phyloP scores from a whole-genome alignment of 2,113 vertebrate genomes.

The Mugil cephalus region DNA sequence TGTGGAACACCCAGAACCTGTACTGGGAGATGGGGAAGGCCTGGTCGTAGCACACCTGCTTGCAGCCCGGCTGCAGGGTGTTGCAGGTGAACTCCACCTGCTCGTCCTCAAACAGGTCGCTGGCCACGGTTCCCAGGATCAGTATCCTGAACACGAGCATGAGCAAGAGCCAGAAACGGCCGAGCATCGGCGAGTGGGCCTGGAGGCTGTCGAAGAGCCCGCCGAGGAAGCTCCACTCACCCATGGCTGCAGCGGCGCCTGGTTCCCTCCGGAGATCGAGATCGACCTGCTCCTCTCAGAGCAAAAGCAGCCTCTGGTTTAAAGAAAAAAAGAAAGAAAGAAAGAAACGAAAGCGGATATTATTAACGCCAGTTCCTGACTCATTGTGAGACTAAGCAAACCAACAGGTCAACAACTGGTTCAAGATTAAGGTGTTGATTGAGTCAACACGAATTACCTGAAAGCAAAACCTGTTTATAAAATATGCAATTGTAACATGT shows the following conservation, averaged over 20 bases:
- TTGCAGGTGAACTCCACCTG: conserved; percentile 93
- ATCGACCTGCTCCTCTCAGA: background rate
- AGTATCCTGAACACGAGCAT: conserved; percentile 94
- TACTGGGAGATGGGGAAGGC: conserved; percentile 96
- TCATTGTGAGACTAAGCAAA: background rate
- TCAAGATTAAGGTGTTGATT: background rate
- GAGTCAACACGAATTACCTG: background rate
- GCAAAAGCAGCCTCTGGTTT: background rate
- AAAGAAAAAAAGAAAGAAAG: conserved; percentile 52
- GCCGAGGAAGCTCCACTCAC: conserved; percentile 90
- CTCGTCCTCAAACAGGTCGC: conserved; percentile 92
- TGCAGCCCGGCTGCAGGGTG: conserved; percentile 93
- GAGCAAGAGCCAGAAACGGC: conserved; percentile 92
- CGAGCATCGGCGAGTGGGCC: conserved; percentile 91
- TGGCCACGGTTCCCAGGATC: conserved; percentile 92
- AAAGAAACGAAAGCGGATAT: conserved; percentile 28
- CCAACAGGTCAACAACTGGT: conserved; percentile 2
- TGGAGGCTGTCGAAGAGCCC: conserved; percentile 89
- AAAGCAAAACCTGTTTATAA: background rate
- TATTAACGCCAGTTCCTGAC: background rate
- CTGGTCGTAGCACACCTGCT: conserved; percentile 91
- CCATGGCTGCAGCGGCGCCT: conserved; percentile 79
- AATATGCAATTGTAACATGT: background rate
- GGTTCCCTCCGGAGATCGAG: background rate
- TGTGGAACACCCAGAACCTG: conserved; percentile 96